Evolutionary conservation across 2,888 invertebrate genomes (phyloP), one percentile per base, ranked within the genome.

Genomic region (Limnephilus marmoratus): DNA sequence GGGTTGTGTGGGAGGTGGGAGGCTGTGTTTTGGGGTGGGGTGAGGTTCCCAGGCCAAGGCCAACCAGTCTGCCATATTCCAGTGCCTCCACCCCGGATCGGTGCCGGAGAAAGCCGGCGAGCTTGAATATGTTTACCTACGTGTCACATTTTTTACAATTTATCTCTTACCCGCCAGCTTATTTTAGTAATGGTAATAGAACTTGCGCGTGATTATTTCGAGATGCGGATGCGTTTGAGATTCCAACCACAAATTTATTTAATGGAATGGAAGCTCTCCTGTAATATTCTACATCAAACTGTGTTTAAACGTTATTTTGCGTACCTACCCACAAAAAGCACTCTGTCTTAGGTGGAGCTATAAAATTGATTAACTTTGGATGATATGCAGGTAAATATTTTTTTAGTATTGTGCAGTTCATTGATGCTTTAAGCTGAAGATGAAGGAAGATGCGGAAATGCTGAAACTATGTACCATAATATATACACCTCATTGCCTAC

Each of bases 61-160:
- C 93, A 88, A 90, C 93, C 92, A 85, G 93, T 93, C 91, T 92
- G 92, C 90, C 91, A 91, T 93, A 90, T 93, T 93, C 90, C 91
- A 93, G 88, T 49, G 81, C 90, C 81, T 86, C 91, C 90, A 92
- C 87, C 93, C 93, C 93, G 88, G 89, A 88, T 85, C 82, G 91
- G 93, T 49, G 86, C 87, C 85, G 53, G 93, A 92, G 92, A 92
- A 93, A 93, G 91, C 92, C 83, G 91, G 85, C 83, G 85, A 85
- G 89, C 53, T 90, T 81, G 86, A 92, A 85, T 89, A 34, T 91
- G 92, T 90, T 53, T 91, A 86, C 85, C 85, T 85, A 49, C 90
- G 88, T 92, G 92, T 93, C 93, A 93, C 91, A 93, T 93, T 93
- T 92, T 90, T 86, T 91, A 91, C 92, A 91, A 93, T 93, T 93